Base-by-base conservation (phyloP, 2,888 invertebrate species). In the Tanytarsus gracilentus region DNA sequence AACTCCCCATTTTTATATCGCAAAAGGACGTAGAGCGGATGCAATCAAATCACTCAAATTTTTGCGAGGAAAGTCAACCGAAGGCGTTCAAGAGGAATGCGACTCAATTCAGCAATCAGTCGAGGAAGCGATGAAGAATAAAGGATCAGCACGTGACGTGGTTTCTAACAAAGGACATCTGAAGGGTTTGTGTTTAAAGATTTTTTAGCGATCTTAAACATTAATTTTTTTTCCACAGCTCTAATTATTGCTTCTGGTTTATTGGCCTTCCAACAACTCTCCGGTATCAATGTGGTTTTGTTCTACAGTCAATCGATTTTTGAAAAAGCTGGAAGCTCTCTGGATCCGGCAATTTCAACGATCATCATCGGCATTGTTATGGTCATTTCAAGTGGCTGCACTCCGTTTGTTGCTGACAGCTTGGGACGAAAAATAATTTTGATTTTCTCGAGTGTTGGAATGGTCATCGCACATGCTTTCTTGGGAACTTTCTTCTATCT, bases 301-400 rank as follows among this genome's bases (percentile, higher is more conserved):
- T 88, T 88, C 71, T 89, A 88, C 71, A 83, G 86, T 66, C 81
- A 85, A 64, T 75, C 73, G 33, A 88, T 89, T 66, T 89, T 89
- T 68, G 69, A 73, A 1, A 79, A 78, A 1, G 84, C 92, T 1
- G 82, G 82, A 3, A 79, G 82, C 0, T 68, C 74, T 0, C 66
- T 88, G 1, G 75, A 82, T 44, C 75, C 85, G 0, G 77, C 81
- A 3, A 68, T 81, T 26, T 82, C 85, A 0, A 84, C 89, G 7
- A 88, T 92, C 55, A 81, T 90, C n/a, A n/a, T n/a, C n/a, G n/a
- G n/a, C n/a, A n/a, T n/a, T 27, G 86, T 90, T 0, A 88, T 90
- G 75, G 77, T 90, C 26, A 66, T 78, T 0, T 83, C 87, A 0
- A 90, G 91, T 0, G 77, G 74, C 44, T 74, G 84, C 6, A 85